Evolutionary conservation across 2,797 vertebrate genomes (phyloP).

Genomic region (Characodon lateralis): DNA sequence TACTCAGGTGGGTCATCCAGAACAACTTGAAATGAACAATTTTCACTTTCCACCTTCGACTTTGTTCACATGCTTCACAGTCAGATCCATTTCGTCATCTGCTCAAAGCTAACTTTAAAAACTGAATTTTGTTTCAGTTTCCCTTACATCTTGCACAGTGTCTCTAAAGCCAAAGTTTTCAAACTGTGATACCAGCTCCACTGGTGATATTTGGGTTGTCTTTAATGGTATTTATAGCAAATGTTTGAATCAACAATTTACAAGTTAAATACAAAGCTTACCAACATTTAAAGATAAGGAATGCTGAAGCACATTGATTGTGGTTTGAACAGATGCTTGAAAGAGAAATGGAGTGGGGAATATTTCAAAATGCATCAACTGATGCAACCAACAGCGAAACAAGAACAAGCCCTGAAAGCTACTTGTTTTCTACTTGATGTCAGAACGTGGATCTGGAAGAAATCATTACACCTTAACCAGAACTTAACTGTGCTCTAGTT

Average conservation of each 20-base stretch:
- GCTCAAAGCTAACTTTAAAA: constrained; percentile 2
- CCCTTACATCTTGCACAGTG: not conserved
- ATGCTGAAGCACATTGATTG: not conserved
- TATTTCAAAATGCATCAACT: too few relatives aligned
- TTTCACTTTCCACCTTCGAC: not conserved
- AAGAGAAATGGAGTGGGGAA: too few relatives aligned
- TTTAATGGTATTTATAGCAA: not conserved
- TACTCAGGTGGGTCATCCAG: constrained; percentile 79
- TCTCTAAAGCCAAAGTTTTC: not conserved
- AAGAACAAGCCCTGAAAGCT: not conserved
- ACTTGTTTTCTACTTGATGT: not conserved
- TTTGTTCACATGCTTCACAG: not conserved
- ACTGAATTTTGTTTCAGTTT: constrained; percentile 15
- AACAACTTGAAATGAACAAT: not conserved
- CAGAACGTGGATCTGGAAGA: not conserved
- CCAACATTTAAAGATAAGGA: not conserved
- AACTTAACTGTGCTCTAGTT: not conserved
- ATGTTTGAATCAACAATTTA: not conserved
- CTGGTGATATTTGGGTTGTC: not conserved
- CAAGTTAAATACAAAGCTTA: not conserved
- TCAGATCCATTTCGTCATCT: not conserved
- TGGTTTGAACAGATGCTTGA: too few relatives aligned
- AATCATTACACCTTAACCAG: not conserved
- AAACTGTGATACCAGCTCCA: not conserved
- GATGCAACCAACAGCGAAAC: too few relatives aligned